A percentile compares a stretch with the other conserved stretches of the same genome.
phyloP scores from a whole-genome alignment of 2,888 invertebrate species.

The Polydrusus tereticollis region DNA sequence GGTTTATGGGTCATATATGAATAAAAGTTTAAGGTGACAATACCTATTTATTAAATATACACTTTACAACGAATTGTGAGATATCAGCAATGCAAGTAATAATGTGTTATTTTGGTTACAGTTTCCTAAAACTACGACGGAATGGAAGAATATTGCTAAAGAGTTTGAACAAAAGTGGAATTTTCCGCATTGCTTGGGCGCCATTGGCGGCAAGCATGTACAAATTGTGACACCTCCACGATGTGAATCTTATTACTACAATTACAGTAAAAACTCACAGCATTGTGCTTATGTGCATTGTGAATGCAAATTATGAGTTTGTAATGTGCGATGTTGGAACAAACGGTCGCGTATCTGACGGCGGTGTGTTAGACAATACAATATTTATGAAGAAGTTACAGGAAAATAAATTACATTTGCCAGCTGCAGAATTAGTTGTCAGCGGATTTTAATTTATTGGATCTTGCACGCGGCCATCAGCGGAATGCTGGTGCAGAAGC shows the following conservation, averaged over 20 bases:
- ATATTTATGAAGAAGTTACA: constrained; percentile 20
- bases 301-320: constrained; percentile 33
- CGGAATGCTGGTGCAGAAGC: no score
- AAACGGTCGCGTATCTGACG: constrained; percentile 22
- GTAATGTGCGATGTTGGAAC: constrained; percentile 16
- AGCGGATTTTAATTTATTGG: no score
- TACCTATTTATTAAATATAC: no score
- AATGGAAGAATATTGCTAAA: constrained; percentile 16
- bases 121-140: constrained; percentile 9
- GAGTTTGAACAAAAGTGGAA: constrained; percentile 26
- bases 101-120: not conserved
- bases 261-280: constrained; percentile 23
- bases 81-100: not conserved
- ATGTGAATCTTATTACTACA: constrained; percentile 24
- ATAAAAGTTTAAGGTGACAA: no score
- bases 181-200: constrained; percentile 29
- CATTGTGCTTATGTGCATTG: constrained; percentile 32
- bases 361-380: constrained; percentile 18
- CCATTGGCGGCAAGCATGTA: constrained; percentile 26
- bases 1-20: no score
- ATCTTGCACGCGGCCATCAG: no score
- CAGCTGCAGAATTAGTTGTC: not conserved
- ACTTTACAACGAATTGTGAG: not conserved
- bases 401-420: constrained; percentile 23
- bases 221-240: constrained; percentile 9